Evolutionary conservation across 2,113 vertebrate genomes (phyloP).

Genomic region (human (Homo sapiens)): GRCh38 chr12:11552001-11552500

Average conservation of each 20-base stretch:
- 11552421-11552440: not conserved
- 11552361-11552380: not conserved
- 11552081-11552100: not conserved
- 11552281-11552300: not conserved
- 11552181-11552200: not conserved
- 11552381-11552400: not conserved
- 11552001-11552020: not conserved
- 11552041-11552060: slow-evolving; percentile 5
- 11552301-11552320: not conserved
- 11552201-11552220: not conserved
- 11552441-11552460: not conserved
- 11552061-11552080: not conserved
- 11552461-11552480: not conserved
- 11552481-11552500: not conserved
- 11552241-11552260: not conserved
- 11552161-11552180: not conserved
- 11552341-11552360: not conserved
- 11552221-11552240: not conserved
- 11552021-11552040: not conserved
- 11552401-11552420: not conserved
- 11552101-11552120: not conserved
- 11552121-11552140: not conserved
- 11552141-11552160: not conserved
- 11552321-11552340: not conserved
- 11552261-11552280: not conserved